These are phyloP conservation scores for Amblyopsis hoosieri DNA, from an alignment of 2,797 vertebrate species.

Conservation along the genomic window DNA sequence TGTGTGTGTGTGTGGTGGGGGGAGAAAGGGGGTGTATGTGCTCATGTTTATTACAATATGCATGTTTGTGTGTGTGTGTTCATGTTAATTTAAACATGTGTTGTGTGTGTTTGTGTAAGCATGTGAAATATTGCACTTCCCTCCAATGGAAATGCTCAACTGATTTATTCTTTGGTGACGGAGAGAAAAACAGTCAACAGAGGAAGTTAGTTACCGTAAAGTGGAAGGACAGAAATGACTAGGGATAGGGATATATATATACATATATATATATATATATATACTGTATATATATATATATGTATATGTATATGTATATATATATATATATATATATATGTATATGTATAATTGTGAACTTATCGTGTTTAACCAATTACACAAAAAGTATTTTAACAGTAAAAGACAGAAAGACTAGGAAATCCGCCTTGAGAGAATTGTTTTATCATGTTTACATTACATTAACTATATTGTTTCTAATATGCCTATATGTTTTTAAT, in stretches of 20 bases:
- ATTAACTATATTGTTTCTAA: too few species aligned
- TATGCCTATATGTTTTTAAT: too few species aligned
- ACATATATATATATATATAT: too few species aligned
- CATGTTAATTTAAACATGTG: neutral
- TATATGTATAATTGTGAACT: too few species aligned
- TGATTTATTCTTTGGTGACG: conserved; percentile 15
- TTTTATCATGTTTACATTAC: too few species aligned
- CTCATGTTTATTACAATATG: neutral
- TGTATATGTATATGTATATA: too few species aligned
- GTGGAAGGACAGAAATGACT: too few species aligned
- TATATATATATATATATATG: too few species aligned
- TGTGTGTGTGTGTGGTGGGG: neutral
- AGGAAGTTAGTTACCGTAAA: neutral
- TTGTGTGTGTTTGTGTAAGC: neutral
- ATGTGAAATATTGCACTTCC: neutral
- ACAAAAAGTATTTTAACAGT: neutral
- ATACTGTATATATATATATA: too few species aligned
- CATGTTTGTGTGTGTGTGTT: neutral
- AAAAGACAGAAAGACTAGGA: neutral
- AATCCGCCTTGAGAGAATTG: too few species aligned
- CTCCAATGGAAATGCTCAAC: neutral
- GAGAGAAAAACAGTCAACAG: neutral
- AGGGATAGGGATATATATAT: too few species aligned
- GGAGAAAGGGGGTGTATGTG: neutral
- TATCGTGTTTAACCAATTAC: neutral